Percentiles rank a stretch among this genome's conserved stretches.
Evolutionary conservation across 2,888 invertebrate species (phyloP).

Genomic region (Opisthograptis luteolata): DNA sequence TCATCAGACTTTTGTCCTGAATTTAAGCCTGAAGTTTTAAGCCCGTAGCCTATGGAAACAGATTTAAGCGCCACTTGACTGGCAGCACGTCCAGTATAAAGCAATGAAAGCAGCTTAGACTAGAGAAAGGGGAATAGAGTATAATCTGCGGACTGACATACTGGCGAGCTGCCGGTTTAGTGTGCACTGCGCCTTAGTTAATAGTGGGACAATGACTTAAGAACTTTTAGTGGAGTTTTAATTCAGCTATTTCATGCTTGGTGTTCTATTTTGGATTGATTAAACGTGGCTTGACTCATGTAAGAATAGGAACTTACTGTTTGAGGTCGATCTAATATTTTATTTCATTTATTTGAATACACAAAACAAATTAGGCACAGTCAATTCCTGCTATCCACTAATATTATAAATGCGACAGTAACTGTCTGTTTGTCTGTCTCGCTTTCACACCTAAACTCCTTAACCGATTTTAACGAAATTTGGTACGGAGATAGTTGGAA

Average conservation of each 20-base stretch:
- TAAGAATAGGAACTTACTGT: no score
- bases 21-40: slow-evolving; percentile 20
- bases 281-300: no score
- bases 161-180: slow-evolving; percentile 44
- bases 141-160: slow-evolving; percentile 81
- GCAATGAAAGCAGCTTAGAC: slow-evolving; percentile 79
- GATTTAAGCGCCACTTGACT: slow-evolving; percentile 75
- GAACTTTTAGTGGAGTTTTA: slow-evolving; percentile 10
- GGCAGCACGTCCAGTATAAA: slow-evolving; percentile 72
- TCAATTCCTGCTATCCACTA: no score
- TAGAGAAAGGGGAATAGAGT: slow-evolving; percentile 76
- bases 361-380: no score
- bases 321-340: no score
- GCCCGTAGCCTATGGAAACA: slow-evolving; percentile 53
- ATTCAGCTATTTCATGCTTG: background rate
- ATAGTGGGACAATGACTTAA: slow-evolving; percentile 17
- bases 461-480: no score
- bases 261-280: background rate
- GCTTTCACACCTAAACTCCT: no score
- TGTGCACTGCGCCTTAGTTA: slow-evolving; percentile 20
- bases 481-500: no score
- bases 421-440: no score
- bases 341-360: no score
- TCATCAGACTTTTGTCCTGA: no score
- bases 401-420: no score